These are phyloP conservation scores for Craseonycteris thonglongyai DNA, from an alignment of 2,113 vertebrate species.

Conservation along the genomic window DNA sequence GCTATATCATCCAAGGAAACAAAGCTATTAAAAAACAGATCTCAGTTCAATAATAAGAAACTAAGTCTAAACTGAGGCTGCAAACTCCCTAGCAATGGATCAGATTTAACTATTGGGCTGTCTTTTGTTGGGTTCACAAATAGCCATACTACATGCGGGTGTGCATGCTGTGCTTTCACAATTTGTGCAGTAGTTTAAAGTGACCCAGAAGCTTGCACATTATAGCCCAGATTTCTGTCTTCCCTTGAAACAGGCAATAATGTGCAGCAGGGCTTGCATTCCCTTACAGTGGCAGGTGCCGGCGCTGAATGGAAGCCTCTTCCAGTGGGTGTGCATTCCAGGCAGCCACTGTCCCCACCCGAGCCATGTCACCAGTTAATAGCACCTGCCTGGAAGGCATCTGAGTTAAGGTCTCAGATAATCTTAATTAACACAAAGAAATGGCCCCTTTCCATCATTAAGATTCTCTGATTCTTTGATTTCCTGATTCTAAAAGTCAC, in stretches of 20 bases:
- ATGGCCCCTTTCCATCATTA: not conserved
- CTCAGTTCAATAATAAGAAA: not conserved
- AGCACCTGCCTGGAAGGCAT: not conserved
- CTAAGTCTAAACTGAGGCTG: not conserved
- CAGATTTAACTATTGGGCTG: not conserved
- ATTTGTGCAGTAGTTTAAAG: not conserved
- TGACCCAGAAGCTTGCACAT: not conserved
- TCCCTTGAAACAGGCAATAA: not conserved
- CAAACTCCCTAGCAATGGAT: not conserved
- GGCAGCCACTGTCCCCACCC: not conserved
- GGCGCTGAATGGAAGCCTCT: not conserved
- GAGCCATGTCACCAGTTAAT: not conserved
- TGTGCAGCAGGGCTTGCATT: not conserved
- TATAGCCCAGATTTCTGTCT: not conserved
- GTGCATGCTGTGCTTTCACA: not conserved
- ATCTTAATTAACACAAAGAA: not conserved
- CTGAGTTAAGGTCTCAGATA: not conserved
- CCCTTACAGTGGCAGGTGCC: no score
- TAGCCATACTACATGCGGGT: not conserved
- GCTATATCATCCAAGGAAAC: not conserved
- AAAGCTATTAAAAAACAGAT: not conserved
- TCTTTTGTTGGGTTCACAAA: not conserved
- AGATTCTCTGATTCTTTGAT: not conserved
- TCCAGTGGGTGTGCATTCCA: not conserved
- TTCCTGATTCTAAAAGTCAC: not conserved